phyloP scores from a whole-genome alignment of 2,888 invertebrate species.

The Aporophyla lueneburgensis region DNA sequence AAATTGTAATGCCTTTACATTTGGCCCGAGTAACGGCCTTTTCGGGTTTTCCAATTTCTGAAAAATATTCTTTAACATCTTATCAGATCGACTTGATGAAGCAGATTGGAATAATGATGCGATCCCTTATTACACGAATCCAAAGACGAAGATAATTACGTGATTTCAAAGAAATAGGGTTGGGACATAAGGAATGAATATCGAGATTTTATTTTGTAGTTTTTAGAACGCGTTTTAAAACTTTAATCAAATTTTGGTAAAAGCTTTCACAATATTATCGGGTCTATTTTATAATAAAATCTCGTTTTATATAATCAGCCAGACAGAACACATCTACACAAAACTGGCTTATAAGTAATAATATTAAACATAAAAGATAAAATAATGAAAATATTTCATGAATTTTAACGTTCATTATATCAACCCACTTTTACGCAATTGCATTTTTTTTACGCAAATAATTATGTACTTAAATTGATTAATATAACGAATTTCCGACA shows the following conservation, averaged over 20 bases:
- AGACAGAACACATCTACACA: neutral
- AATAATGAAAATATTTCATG: neutral
- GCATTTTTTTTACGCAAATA: neutral
- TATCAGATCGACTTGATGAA: constrained; percentile 46
- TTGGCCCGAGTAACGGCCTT: constrained; percentile 83
- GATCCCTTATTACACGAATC: constrained; percentile 48
- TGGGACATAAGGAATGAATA: constrained; percentile 40
- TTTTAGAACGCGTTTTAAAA: constrained; percentile 5
- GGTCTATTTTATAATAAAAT: neutral
- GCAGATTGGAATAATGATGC: constrained; percentile 57
- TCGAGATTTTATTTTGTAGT: constrained; percentile 50
- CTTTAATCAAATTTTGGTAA: neutral
- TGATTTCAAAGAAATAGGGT: constrained; percentile 55
- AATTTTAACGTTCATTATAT: constrained; percentile 1
- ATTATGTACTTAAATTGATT: neutral
- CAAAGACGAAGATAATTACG: constrained; percentile 61
- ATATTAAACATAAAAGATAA: neutral
- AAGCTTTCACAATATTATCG: neutral
- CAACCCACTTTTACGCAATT: neutral
- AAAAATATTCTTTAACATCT: constrained; percentile 74
- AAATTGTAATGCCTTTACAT: constrained; percentile 81
- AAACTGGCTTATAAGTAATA: neutral
- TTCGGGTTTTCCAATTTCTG: constrained; percentile 81
- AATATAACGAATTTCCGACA: neutral
- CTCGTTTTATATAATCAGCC: neutral